A percentile compares a stretch with the other conserved stretches of the same genome.
Evolutionary conservation across 2,888 invertebrate genomes (phyloP).

Genomic region (Frankliniella intonsa): DNA sequence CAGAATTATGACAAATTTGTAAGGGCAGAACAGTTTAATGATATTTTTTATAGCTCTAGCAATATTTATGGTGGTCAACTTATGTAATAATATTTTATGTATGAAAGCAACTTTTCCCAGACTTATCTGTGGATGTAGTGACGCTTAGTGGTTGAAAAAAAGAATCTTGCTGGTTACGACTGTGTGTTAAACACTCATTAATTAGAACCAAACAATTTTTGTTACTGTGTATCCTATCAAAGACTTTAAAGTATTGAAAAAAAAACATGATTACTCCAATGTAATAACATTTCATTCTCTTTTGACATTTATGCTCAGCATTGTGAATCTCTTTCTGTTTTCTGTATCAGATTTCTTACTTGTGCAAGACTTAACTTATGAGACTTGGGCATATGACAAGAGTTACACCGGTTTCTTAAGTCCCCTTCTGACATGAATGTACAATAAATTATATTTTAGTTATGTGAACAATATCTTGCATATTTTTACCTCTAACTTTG

Average conservation of each 20-base stretch:
- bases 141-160: not conserved
- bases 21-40: not conserved
- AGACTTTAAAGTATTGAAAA: not conserved
- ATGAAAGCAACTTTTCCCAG: not conserved
- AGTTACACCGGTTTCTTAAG: not conserved
- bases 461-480: not conserved
- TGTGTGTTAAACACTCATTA: not conserved
- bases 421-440: not conserved
- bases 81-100: not conserved
- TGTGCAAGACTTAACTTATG: not conserved
- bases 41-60: slow-evolving; percentile 16
- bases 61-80: not conserved
- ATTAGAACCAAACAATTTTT: not conserved
- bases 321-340: not conserved
- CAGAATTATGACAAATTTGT: too few species aligned
- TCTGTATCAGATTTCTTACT: not conserved
- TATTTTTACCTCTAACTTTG: not conserved
- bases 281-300: not conserved
- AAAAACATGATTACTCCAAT: not conserved
- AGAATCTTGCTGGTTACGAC: not conserved
- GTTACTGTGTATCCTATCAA: not conserved
- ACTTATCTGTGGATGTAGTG: not conserved
- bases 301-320: not conserved
- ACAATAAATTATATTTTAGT: slow-evolving; percentile 23
- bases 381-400: not conserved